Evolutionary conservation across 2,888 invertebrate genomes (phyloP), one percentile per base, ranked within the genome.

Genomic region (Litoditis marina): DNA sequence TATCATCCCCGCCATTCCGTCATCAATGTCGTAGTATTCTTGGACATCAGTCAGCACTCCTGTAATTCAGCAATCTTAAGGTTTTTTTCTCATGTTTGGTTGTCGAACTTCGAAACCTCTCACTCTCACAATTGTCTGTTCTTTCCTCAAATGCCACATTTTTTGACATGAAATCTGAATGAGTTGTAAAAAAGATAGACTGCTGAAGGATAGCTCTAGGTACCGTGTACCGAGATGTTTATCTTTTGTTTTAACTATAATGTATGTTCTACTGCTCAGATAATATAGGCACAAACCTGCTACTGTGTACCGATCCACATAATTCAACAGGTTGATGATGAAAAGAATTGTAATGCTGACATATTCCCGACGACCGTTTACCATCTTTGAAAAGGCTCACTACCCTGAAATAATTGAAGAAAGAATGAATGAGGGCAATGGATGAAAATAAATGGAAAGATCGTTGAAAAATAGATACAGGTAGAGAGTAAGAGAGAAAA

Each of bases 301-400:
- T 75, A 95, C 87, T 59, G 95, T 94, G 83, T 91, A 94, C 84
- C 96, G 89, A 86, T 96, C 96, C 92, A 95, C 94, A 83, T 95
- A 96, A 86, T 96, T 96, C 83, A 96, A 92, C 76, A 96, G 88
- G 86, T 96, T 96, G 70, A 95, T 91, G 83, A 89, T 91, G 84
- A 92, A 72, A 2, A 72, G 63, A 3, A 72, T 56, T 13, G 63
- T 59, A 28, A 69, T 50, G 42, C 66, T 64, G 46, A 69, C 53
- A 46, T 72, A 72, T 30, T 72, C 69, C 36, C 60, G 25, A 42
- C 34, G 55, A 31, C 65, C 61, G 39, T 72, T 68, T 5, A 69
- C 72, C 72, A 72, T 72, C 55, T 42, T 47, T 54, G 50, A n/a
- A n/a, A n/a, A 16, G 42, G 16, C 42, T 42, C 42, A 2, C n/a